Evolutionary conservation across 2,888 invertebrate species (phyloP).

Genomic region (Athalia rosae): DNA sequence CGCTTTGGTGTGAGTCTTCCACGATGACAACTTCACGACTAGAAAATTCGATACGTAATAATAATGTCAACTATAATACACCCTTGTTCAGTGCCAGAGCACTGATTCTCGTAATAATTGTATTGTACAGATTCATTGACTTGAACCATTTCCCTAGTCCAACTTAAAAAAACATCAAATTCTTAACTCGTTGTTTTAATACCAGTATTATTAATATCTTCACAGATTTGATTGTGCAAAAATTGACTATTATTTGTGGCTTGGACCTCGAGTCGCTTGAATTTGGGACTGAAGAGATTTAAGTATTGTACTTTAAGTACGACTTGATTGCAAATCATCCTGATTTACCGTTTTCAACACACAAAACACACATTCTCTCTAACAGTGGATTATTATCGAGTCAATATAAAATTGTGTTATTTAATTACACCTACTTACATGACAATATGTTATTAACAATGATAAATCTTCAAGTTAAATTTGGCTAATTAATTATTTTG

Average conservation of each 20-base stretch:
- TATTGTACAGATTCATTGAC: conserved; percentile 1
- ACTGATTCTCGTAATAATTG: not conserved
- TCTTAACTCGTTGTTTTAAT: not conserved
- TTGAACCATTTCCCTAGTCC: not conserved
- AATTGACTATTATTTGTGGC: not conserved
- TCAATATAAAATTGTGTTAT: conserved; percentile 12
- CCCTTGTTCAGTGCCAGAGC: conserved; percentile 1
- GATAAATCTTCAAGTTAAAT: not conserved
- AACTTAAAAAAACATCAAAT: not conserved
- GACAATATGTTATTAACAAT: too few relatives aligned
- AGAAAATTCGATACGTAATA: conserved; percentile 39
- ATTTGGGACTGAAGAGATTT: not conserved
- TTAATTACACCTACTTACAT: not conserved
- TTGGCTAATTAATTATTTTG: not conserved
- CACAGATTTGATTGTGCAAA: not conserved
- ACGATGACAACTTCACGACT: conserved; percentile 32
- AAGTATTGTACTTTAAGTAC: conserved; percentile 33
- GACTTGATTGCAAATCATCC: not conserved
- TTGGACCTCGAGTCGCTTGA: conserved; percentile 1
- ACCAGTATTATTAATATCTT: not conserved
- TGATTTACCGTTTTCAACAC: not conserved
- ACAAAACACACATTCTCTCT: too few relatives aligned
- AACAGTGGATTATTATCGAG: not conserved
- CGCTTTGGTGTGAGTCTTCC: not conserved
- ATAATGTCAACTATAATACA: conserved; percentile 39